Conservation (phyloP, 2,797 vertebrate species). For the Artibeus lituratus region DNA sequence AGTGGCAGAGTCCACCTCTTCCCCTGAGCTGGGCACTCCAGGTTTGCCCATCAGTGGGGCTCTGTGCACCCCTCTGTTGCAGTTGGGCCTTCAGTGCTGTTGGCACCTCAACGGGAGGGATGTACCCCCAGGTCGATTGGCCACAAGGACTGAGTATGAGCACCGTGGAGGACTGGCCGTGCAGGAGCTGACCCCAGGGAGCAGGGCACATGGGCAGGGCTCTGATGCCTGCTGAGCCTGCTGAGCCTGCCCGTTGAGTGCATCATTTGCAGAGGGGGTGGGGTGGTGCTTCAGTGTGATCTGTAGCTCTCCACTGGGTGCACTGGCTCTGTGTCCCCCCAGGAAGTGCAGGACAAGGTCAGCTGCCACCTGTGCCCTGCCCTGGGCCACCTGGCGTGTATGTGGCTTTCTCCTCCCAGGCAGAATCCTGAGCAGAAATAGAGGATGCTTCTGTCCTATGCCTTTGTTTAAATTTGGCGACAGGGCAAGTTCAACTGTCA, state of each 20-base stretch:
- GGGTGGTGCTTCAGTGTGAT: neutral
- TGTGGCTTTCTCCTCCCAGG: neutral
- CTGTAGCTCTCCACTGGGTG: neutral
- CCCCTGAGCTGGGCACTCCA: neutral
- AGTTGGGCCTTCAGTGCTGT: neutral
- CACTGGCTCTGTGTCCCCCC: neutral
- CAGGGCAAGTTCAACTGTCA: neutral
- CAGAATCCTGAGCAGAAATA: neutral
- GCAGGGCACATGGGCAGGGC: neutral
- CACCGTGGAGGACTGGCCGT: neutral
- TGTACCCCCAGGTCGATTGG: neutral
- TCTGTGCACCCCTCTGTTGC: neutral
- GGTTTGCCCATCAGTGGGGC: neutral
- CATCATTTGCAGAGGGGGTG: neutral
- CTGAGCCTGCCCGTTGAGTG: neutral
- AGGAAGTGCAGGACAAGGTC: neutral
- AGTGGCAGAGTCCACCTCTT: neutral
- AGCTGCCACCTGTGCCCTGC: neutral
- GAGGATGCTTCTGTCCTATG: neutral
- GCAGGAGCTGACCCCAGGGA: neutral
- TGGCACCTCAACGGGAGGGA: neutral
- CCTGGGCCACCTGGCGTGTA: neutral
- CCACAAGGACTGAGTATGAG: neutral
- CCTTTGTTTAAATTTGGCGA: neutral
- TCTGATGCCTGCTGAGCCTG: neutral